Base-by-base conservation (phyloP, 1,140 invertebrate species). In the Trissolcus basalis region DNA sequence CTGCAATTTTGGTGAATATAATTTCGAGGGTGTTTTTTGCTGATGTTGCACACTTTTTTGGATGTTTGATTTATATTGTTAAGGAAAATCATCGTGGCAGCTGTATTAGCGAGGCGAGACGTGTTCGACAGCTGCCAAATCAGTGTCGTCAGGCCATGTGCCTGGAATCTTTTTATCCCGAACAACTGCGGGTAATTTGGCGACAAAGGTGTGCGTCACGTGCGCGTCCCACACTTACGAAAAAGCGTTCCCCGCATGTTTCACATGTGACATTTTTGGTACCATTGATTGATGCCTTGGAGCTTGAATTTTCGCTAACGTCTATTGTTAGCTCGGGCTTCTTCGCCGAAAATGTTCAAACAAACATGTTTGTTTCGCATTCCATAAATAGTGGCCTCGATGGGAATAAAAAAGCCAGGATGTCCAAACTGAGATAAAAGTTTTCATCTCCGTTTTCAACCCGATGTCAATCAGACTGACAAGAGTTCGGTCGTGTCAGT, bases 51-150 rank as follows among this genome's bases (percentile, higher is more conserved):
- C 19, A 27, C 19, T 27, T 27, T 27, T 27, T 27, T 27, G 19
- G 19, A 6, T 9, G 55, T 64, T 73, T 73, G 70, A 36, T 60
- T 60, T 74, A 68, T 61, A 41, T 27, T 15, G 35, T 0, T 45
- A 39, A 15, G n/a, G 59, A 75, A 74, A 74, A 74, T 67, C 55
- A 61, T 73, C 54, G 69, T 53, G 48, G 54, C 69, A 72, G 69
- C 69, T 72, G 69, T 35, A 54, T 41, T 51, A 45, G 61, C 51
- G 55, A 54, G 48, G 48, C 50, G 55, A 55, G 61, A 73, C 61
- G 56, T 56, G 63, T 68, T 68, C 63, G 71, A 68, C 71, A 74
- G 71, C 71, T 68, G 71, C 71, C 71, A 74, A 74, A 74, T 74
- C 71, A 63, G 64, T 68, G 63, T 36, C 61, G 56, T 56, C 70